Conservation (phyloP, 2,888 invertebrate genomes). For the Hypomecis atomaria region DNA sequence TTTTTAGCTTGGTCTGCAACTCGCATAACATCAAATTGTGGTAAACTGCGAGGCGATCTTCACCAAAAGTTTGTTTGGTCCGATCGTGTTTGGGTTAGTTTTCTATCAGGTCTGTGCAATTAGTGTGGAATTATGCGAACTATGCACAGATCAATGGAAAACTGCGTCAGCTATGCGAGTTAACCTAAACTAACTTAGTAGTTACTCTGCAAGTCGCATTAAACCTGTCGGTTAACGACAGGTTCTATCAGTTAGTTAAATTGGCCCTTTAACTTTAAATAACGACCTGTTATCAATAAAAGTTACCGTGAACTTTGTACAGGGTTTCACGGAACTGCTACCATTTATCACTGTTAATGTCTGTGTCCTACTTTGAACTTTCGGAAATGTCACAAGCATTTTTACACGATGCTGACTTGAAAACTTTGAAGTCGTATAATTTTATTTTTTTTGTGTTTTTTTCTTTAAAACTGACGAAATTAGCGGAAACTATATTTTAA, state of each 20-base stretch:
- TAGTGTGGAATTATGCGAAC: no score
- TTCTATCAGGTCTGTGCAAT: no score
- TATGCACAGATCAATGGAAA: no score
- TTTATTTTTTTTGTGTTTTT: slow-evolving; percentile 18
- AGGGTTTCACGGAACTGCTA: slow-evolving; percentile 11
- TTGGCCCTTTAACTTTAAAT: slow-evolving; percentile 2
- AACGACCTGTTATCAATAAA: slow-evolving; percentile 9
- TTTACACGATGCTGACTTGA: slow-evolving; percentile 2
- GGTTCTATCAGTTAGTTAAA: background rate
- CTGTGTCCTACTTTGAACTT: slow-evolving; percentile 17
- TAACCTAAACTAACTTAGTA: background rate
- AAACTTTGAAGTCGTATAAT: slow-evolving; percentile 7
- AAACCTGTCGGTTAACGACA: slow-evolving; percentile 3
- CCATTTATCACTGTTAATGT: slow-evolving; percentile 16
- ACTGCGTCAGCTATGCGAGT: no score
- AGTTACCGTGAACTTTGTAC: slow-evolving; percentile 23
- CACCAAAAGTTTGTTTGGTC: no score
- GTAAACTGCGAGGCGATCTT: no score
- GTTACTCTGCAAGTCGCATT: background rate
- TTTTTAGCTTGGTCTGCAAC: no score
- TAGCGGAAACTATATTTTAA: background rate
- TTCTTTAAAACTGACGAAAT: background rate
- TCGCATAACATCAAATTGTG: no score
- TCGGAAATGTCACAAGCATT: slow-evolving; percentile 9
- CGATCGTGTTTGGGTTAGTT: no score